Evolutionary conservation across 2,113 vertebrate genomes (phyloP).

Genomic region (Macquaria ambigua): DNA sequence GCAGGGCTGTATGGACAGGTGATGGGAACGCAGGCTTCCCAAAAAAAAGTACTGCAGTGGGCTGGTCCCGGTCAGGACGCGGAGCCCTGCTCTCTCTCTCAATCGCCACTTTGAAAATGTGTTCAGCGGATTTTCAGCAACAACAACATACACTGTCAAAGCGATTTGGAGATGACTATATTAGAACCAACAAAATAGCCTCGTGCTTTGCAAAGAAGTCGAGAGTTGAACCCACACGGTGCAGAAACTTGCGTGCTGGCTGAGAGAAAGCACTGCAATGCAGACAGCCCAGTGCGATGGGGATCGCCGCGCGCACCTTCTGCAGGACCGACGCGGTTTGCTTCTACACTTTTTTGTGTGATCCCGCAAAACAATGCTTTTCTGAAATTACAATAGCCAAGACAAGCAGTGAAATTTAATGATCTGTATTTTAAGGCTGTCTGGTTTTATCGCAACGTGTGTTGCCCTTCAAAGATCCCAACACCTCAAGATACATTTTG

Average conservation of each 20-base stretch:
- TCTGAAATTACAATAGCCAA: not conserved
- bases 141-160: not conserved
- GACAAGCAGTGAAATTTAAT: not conserved
- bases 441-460: constrained; percentile 19
- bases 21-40: constrained; percentile 45
- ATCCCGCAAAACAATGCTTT: not conserved
- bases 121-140: constrained; percentile 4
- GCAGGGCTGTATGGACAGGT: constrained; percentile 60
- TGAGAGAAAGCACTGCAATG: constrained; percentile 86
- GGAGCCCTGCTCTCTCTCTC: constrained; percentile 26
- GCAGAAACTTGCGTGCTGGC: constrained; percentile 83
- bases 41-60: constrained; percentile 81
- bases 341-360: constrained; percentile 33
- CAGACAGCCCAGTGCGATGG: constrained; percentile 78
- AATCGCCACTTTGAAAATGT: constrained; percentile 13
- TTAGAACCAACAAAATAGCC: not conserved
- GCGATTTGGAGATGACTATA: not conserved
- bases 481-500: constrained; percentile 47
- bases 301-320: constrained; percentile 64
- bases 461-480: constrained; percentile 74
- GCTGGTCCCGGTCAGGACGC: constrained; percentile 79
- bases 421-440: not conserved
- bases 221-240: constrained; percentile 57
- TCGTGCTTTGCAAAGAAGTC: constrained; percentile 27
- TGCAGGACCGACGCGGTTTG: constrained; percentile 59